Conservation (phyloP, 92 coral and sea anemone genomes). For the Epizoanthus stellaris region DNA sequence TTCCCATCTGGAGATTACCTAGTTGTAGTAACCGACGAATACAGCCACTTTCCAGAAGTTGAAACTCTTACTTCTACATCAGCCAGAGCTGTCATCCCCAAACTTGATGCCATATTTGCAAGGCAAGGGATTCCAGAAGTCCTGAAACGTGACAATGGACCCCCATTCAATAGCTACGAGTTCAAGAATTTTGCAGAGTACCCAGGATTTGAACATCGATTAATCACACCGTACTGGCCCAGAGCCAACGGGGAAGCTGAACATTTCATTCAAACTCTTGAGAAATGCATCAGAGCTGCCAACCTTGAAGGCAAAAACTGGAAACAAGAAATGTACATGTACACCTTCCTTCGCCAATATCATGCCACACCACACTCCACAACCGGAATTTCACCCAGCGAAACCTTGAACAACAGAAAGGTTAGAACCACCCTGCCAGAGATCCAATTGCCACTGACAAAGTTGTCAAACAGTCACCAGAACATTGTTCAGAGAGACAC, state of each 20-base stretch:
- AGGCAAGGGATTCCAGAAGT: neutral
- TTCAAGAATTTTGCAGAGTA: slow-evolving; percentile 55
- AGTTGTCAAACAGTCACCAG: no score
- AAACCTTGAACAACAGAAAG: no score
- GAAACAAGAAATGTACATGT: slow-evolving; percentile 18
- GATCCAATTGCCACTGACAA: no score
- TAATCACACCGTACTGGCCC: slow-evolving; percentile 50
- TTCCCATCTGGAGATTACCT: slow-evolving; percentile 67
- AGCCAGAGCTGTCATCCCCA: no score
- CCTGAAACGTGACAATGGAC: no score
- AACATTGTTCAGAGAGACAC: slow-evolving; percentile 26
- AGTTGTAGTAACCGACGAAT: slow-evolving; percentile 60
- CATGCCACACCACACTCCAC: slow-evolving; percentile 58
- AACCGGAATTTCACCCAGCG: slow-evolving; percentile 32
- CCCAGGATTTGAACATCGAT: slow-evolving; percentile 50
- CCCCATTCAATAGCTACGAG: neutral
- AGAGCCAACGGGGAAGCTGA: slow-evolving; percentile 52
- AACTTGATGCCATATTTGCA: no score
- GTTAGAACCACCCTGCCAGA: no score
- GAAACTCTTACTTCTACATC: slow-evolving; percentile 52
- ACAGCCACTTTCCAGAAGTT: slow-evolving; percentile 67
- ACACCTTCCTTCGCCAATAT: slow-evolving; percentile 54
- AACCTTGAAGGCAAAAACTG: slow-evolving; percentile 19
- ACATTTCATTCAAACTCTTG: slow-evolving; percentile 32
- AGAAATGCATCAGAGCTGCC: slow-evolving; percentile 46